These are phyloP conservation scores for Pseudorasbora parva DNA, from an alignment of 2,113 vertebrate genomes.

Conservation along the genomic window DNA sequence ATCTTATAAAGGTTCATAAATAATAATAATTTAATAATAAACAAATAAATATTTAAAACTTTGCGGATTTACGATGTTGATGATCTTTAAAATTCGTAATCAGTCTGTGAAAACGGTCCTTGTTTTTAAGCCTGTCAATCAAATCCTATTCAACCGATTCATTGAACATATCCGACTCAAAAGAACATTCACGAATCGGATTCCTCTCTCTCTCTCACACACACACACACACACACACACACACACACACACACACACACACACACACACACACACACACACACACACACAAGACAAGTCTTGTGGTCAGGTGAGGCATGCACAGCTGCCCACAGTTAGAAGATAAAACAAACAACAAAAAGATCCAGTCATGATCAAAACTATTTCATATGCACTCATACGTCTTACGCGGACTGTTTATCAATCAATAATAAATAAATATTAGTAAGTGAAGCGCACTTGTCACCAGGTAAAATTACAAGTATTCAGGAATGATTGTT, in stretches of 20 bases:
- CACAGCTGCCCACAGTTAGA: conserved; percentile 65
- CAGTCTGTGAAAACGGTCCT: too few species aligned
- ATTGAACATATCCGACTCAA: neutral
- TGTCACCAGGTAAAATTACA: neutral
- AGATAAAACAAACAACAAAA: conserved; percentile 58
- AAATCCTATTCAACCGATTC: neutral
- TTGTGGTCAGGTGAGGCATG: conserved; percentile 78
- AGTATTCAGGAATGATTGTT: neutral
- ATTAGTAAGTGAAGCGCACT: neutral
- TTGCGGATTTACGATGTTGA: too few species aligned
- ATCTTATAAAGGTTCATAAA: too few species aligned
- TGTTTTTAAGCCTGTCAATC: neutral
- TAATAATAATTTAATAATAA: too few species aligned
- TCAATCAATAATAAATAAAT: neutral
- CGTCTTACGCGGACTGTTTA: neutral
- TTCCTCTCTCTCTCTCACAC: neutral
- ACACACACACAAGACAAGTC: conserved; percentile 49
- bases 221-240: neutral
- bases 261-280: neutral
- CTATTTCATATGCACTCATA: neutral
- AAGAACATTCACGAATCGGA: neutral
- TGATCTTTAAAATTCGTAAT: too few species aligned
- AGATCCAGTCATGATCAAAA: conserved; percentile 46
- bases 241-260: neutral
- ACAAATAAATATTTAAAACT: too few species aligned